Conservation (phyloP, 1,140 invertebrate species). For the Laupala kohalensis region DNA sequence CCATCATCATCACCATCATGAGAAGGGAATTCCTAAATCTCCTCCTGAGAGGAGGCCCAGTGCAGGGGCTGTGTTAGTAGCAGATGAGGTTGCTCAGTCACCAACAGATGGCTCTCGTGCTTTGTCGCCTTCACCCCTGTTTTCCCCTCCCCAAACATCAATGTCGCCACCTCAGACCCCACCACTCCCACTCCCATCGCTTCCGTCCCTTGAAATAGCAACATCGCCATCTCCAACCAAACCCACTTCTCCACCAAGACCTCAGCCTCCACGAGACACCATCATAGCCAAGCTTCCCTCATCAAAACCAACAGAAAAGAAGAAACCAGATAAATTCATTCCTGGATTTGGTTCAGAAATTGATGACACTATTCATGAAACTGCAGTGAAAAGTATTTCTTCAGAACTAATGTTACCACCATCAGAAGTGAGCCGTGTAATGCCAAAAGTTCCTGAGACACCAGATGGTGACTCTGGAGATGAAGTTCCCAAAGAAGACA, state of each 20-base stretch:
- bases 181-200: neutral
- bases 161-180: too few species aligned
- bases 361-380: constrained; percentile 61
- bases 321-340: constrained; percentile 42
- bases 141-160: neutral
- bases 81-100: neutral
- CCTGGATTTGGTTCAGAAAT: constrained; percentile 53
- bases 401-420: constrained; percentile 30
- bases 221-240: neutral
- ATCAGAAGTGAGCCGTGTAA: neutral
- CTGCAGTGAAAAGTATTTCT: constrained; percentile 61
- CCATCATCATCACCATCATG: constrained; percentile 45
- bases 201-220: constrained; percentile 8
- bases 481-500: constrained; percentile 20
- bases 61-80: neutral
- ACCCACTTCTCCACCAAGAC: too few species aligned
- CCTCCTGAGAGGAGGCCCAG: constrained; percentile 7
- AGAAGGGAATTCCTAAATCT: constrained; percentile 20
- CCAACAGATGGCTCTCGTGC: too few species aligned
- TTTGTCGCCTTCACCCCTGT: neutral
- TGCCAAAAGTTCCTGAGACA: neutral
- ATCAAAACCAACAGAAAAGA: constrained; percentile 10
- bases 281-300: constrained; percentile 22
- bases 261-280: neutral
- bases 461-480: neutral